phyloP scores from a whole-genome alignment of 2,113 vertebrate species.

The Oncorhynchus nerka region DNA sequence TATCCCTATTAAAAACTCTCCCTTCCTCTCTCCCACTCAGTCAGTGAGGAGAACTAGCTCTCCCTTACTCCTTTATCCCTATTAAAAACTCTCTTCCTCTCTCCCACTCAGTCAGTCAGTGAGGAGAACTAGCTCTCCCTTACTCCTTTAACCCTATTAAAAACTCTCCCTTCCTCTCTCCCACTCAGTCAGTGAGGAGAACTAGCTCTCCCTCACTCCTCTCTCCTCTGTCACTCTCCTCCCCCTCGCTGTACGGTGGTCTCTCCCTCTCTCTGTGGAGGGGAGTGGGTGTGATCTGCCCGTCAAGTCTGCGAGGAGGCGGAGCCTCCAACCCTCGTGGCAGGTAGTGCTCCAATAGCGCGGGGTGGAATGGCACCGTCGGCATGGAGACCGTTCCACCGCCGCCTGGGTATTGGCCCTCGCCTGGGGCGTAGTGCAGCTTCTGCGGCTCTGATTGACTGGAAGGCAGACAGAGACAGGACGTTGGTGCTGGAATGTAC shows the following conservation, averaged over 20 bases:
- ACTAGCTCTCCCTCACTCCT: constrained; percentile 89
- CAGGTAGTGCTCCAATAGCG: constrained; percentile 85
- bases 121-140: no score
- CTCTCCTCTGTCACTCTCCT: constrained; percentile 87
- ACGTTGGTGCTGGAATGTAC: neutral
- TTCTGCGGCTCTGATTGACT: constrained; percentile 84
- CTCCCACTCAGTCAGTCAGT: no score
- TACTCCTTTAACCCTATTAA: no score
- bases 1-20: no score
- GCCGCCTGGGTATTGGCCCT: constrained; percentile 76
- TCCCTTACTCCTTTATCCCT: constrained; percentile 85
- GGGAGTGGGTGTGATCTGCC: constrained; percentile 66
- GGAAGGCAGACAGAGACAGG: constrained; percentile 12
- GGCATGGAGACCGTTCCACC: constrained; percentile 69
- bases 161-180: neutral
- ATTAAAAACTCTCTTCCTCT: constrained; percentile 52
- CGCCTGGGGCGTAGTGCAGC: constrained; percentile 75
- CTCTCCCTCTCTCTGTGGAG: constrained; percentile 59
- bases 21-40: neutral
- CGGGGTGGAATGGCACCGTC: constrained; percentile 76
- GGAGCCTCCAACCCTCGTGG: constrained; percentile 64
- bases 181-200: neutral
- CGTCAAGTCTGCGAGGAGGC: constrained; percentile 62
- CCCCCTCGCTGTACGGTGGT: constrained; percentile 86
- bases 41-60: constrained; percentile 65